phyloP scores from a whole-genome alignment of 2,113 vertebrate species.

The Vulpes vulpes region DNA sequence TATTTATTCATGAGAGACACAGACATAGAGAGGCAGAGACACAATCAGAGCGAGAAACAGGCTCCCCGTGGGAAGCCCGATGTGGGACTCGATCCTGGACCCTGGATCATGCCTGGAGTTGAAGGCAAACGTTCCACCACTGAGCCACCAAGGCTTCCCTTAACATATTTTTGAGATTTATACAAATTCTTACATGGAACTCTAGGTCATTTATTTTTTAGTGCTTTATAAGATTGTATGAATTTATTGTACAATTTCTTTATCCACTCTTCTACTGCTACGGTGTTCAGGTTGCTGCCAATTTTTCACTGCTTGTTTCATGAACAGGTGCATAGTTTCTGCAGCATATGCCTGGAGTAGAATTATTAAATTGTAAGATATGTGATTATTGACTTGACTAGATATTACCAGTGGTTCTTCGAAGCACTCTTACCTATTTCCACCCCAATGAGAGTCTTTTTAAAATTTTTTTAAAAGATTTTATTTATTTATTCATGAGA shows the following conservation, averaged over 20 bases:
- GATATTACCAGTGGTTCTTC: not conserved
- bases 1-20: too few species aligned
- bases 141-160: not conserved
- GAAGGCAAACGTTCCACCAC: too few species aligned
- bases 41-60: too few species aligned
- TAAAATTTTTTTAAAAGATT: too few species aligned
- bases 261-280: not conserved
- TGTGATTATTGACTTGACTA: not conserved
- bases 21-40: too few species aligned
- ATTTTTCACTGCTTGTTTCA: not conserved
- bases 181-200: not conserved
- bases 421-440: not conserved
- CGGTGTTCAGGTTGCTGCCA: not conserved
- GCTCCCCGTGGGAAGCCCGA: too few species aligned
- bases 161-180: constrained; percentile 9
- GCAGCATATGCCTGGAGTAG: not conserved
- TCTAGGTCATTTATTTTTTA: constrained; percentile 42
- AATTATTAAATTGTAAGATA: not conserved
- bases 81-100: too few species aligned
- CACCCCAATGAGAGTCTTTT: not conserved
- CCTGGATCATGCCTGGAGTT: too few species aligned
- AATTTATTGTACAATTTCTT: not conserved
- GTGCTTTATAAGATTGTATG: not conserved
- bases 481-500: too few species aligned
- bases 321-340: not conserved